Base-by-base conservation (phyloP, 2,888 invertebrate species). In the Morpho helenor region DNA sequence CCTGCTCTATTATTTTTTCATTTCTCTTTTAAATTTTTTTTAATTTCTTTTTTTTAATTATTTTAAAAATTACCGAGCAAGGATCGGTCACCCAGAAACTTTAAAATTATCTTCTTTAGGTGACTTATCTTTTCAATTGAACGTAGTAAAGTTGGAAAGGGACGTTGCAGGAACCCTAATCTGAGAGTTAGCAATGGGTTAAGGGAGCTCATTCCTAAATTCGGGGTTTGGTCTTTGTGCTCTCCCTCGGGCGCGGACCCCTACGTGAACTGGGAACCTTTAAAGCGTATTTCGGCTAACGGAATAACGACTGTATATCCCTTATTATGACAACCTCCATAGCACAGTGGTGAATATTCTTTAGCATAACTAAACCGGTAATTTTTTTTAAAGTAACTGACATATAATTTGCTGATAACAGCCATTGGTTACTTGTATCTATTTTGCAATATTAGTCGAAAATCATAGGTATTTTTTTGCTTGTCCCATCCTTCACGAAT, bases 171-270 rank as follows among this genome's bases (percentile, higher is more conserved):
- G 73, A 68, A n/a, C 74, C 75, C 77, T 79, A 81, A 83, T 83
- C 83, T 80, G 75, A 72, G 70, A 79, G 77, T 77, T 74, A 75
- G 77, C 75, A 75, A 75, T 75, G 73, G 77, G 73, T 77, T 79
- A 79, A 73, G 77, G 75, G 74, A 73, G 72, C 76, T 77, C 78
- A 79, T 82, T 80, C 78, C 79, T 70, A 74, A 74, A 76, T 77
- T 77, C 74, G 76, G 78, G 80, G 79, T 74, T 66, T 72, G 68
- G 67, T 77, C 80, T 81, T 85, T 84, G 87, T 86, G 76, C 75
- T 79, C 77, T 75, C 84, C 86, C 86, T 77, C 73, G 71, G 72
- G 67, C 66, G 67, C 64, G 71, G 65, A 71, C 75, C 79, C 76
- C 72, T 73, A 31, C 31, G 31, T 66, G 46, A 43, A 54, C 58